phyloP scores from a whole-genome alignment of 2,888 invertebrate species.

The Dinocampus coccinellae region DNA sequence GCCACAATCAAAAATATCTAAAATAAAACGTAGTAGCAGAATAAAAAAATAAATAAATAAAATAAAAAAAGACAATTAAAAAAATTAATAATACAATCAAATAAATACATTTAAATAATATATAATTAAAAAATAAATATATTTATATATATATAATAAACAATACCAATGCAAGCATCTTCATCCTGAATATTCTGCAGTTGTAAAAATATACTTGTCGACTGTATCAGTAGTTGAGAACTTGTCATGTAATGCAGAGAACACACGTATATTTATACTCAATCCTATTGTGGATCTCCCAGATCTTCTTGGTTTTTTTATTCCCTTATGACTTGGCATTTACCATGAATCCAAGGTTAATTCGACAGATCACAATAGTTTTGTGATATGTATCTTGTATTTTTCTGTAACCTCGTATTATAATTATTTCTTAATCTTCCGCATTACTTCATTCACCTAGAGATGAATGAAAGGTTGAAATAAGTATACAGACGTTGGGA shows the following conservation, averaged over 20 bases:
- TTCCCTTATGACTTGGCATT: background rate
- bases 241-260: background rate
- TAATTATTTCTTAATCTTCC: background rate
- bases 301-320: slow-evolving; percentile 8
- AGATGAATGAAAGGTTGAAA: background rate
- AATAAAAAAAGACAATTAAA: background rate
- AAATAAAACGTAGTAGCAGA: too few species aligned
- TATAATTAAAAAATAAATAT: too few species aligned
- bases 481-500: background rate
- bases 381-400: slow-evolving; percentile 24
- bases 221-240: background rate
- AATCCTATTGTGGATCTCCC: background rate
- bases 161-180: background rate
- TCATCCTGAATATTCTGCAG: background rate
- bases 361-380: slow-evolving; percentile 20
- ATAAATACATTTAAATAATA: background rate
- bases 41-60: background rate
- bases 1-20: slow-evolving; percentile 34
- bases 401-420: slow-evolving; percentile 11
- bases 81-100: background rate
- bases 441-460: background rate
- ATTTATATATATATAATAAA: background rate
- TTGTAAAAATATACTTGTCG: background rate
- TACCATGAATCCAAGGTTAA: background rate
- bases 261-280: background rate